Percentiles rank a stretch among this genome's conserved stretches.
Evolutionary conservation across 2,888 invertebrate species (phyloP).

Genomic region (Pollenia angustigena): DNA sequence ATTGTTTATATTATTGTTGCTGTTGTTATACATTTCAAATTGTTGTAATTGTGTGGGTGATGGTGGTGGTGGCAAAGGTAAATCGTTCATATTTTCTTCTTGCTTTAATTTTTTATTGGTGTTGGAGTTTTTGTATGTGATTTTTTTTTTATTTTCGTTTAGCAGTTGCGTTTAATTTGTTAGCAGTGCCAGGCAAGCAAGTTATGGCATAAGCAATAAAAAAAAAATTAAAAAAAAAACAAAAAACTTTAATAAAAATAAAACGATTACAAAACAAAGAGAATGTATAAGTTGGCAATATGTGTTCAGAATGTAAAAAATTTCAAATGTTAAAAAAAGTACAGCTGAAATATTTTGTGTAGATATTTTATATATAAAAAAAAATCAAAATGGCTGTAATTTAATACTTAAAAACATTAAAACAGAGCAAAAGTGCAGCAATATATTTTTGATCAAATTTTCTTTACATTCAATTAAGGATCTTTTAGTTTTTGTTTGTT

Average conservation of each 20-base stretch:
- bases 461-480: too few species aligned
- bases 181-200: constrained; percentile 71
- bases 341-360: background rate
- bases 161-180: constrained; percentile 70
- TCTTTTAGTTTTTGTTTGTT: too few species aligned
- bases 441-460: too few species aligned
- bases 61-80: constrained; percentile 82
- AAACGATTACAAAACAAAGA: constrained; percentile 19
- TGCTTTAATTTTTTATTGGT: constrained; percentile 56
- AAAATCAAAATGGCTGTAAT: too few species aligned
- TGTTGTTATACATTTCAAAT: constrained; percentile 77
- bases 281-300: constrained; percentile 43
- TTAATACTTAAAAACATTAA: too few species aligned
- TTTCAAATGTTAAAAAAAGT: background rate
- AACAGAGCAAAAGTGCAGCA: too few species aligned
- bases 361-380: too few species aligned
- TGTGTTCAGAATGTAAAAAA: constrained; percentile 17
- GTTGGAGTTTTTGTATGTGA: constrained; percentile 24
- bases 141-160: constrained; percentile 42
- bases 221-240: constrained; percentile 50
- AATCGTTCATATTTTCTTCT: constrained; percentile 76
- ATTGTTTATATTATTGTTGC: constrained; percentile 70
- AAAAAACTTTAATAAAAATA: constrained; percentile 39
- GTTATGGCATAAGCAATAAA: constrained; percentile 55
- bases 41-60: constrained; percentile 83